Conservation (phyloP, 2,113 vertebrate species). For the Rhinoderma darwinii region DNA sequence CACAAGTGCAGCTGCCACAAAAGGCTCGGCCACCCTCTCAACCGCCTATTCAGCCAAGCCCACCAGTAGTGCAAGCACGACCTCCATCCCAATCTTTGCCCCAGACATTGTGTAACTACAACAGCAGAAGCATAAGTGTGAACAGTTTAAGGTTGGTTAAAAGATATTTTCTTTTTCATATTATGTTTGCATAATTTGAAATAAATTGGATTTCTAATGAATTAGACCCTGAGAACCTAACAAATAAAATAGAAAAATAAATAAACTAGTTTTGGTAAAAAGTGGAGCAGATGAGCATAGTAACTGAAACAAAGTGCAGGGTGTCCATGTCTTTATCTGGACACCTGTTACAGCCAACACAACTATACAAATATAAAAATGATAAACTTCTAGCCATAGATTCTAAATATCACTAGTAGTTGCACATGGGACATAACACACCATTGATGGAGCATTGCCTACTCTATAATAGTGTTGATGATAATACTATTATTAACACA, state of each 20-base stretch:
- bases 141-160: constrained; percentile 89
- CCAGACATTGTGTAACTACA: constrained; percentile 82
- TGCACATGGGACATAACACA: too few species aligned
- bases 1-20: constrained; percentile 68
- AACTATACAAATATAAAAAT: background rate
- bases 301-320: background rate
- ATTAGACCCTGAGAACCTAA: background rate
- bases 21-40: constrained; percentile 78
- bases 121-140: constrained; percentile 87
- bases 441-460: background rate
- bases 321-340: background rate
- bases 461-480: background rate
- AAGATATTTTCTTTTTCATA: background rate
- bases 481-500: too few species aligned
- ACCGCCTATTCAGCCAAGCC: constrained; percentile 73
- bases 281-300: background rate
- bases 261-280: background rate
- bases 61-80: constrained; percentile 75
- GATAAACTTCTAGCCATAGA: background rate
- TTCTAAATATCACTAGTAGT: too few species aligned
- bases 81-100: constrained; percentile 79
- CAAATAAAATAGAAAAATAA: background rate
- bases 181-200: background rate
- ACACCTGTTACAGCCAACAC: background rate
- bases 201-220: background rate